Evolutionary conservation across 2,888 invertebrate species (phyloP).

Genomic region (Pelosia muscerda): DNA sequence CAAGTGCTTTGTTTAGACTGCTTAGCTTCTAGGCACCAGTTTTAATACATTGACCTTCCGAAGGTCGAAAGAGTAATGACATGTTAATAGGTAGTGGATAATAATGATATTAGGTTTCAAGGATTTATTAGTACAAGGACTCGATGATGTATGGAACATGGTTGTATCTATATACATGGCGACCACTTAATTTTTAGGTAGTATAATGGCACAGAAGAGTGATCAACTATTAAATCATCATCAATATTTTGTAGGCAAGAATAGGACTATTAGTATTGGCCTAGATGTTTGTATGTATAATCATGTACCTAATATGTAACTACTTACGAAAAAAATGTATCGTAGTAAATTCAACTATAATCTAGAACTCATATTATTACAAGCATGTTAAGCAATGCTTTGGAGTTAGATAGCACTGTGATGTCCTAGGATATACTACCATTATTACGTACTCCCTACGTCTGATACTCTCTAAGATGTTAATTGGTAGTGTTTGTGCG

Average conservation of each 20-base stretch:
- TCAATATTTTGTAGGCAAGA: background rate
- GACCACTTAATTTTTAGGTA: too few species aligned
- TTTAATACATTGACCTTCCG: background rate
- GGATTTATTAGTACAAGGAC: background rate
- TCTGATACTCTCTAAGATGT: too few species aligned
- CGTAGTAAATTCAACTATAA: background rate
- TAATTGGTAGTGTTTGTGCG: too few species aligned
- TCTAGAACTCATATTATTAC: background rate
- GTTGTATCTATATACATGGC: too few species aligned
- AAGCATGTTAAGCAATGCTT: background rate
- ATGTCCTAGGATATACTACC: background rate
- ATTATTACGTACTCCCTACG: too few species aligned
- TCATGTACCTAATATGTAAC: too few species aligned
- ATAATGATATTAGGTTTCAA: background rate
- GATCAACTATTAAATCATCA: background rate
- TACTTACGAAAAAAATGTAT: background rate
- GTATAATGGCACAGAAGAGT: background rate
- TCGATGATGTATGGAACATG: background rate
- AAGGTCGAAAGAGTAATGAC: background rate
- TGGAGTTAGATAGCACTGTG: too few species aligned
- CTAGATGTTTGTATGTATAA: too few species aligned
- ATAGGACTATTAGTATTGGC: too few species aligned
- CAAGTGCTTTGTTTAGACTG: constrained; percentile 6
- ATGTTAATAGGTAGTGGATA: background rate
- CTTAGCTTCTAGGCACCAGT: background rate